These are phyloP conservation scores for Numenius arquata DNA, from an alignment of 2,113 vertebrate genomes.

Conservation along the genomic window DNA sequence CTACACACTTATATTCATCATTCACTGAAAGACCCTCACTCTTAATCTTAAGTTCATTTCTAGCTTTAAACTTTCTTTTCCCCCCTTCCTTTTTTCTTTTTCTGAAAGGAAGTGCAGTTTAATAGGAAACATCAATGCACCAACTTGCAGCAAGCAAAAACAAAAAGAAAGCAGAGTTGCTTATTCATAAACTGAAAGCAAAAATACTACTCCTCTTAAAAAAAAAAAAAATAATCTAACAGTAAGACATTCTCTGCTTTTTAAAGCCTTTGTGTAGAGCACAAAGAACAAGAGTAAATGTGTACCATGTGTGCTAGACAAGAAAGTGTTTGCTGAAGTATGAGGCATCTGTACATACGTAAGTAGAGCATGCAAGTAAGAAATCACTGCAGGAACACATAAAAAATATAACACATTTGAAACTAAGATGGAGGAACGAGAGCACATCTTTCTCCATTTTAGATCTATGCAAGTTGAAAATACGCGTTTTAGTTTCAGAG, in stretches of 20 bases:
- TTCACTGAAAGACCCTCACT: background rate
- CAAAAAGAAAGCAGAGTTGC: background rate
- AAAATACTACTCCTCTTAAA: background rate
- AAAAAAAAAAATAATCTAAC: background rate
- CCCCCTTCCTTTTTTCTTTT: background rate
- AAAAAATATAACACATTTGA: background rate
- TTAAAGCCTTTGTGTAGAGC: background rate
- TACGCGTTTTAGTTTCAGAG: background rate
- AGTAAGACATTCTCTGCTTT: background rate
- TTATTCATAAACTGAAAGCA: background rate
- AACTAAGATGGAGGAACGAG: background rate
- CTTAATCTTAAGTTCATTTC: background rate
- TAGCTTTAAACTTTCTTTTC: background rate
- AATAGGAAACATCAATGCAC: background rate
- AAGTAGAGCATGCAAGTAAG: background rate
- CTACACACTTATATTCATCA: background rate
- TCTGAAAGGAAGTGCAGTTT: background rate
- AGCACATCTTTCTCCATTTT: background rate
- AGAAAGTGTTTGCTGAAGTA: background rate
- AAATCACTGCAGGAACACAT: background rate
- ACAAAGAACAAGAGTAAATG: background rate
- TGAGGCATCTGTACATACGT: fast-evolving
- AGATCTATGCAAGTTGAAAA: background rate
- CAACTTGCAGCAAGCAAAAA: background rate
- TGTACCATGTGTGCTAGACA: background rate